Conservation (phyloP, 2,113 vertebrate species). For the Sisor rabdophorus region DNA sequence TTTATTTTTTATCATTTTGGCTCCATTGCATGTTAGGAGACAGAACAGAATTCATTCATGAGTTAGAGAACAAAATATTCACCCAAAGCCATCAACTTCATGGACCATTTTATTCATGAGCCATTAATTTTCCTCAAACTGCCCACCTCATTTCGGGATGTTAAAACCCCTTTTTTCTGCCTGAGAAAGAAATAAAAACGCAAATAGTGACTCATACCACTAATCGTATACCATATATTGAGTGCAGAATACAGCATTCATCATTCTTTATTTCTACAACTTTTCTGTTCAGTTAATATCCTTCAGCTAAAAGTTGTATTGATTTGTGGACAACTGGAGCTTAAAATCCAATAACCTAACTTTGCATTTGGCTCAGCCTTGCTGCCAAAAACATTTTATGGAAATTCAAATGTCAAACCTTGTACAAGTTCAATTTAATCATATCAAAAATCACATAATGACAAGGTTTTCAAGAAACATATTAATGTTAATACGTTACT, state of each 20-base stretch:
- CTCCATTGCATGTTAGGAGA: constrained; percentile 48
- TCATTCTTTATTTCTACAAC: not conserved
- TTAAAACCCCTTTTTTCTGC: constrained; percentile 16
- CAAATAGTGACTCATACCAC: constrained; percentile 1
- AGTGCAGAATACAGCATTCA: not conserved
- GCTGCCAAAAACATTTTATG: not conserved
- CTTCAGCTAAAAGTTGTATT: constrained; percentile 15
- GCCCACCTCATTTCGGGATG: constrained; percentile 36
- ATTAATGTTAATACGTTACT: not conserved
- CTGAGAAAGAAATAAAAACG: constrained; percentile 8
- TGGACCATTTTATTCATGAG: constrained; percentile 43
- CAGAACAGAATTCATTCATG: constrained; percentile 33
- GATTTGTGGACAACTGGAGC: constrained; percentile 11
- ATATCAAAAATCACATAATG: constrained; percentile 8
- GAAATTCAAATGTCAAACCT: not conserved
- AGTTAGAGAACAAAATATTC: constrained; percentile 5
- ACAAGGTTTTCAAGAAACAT: not conserved
- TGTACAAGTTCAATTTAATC: not conserved
- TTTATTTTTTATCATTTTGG: constrained; percentile 74
- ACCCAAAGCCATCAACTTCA: constrained; percentile 35
- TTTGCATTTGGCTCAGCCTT: not conserved
- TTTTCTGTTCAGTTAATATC: constrained; percentile 12
- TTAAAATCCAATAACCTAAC: constrained; percentile 16
- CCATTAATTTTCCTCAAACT: constrained; percentile 30
- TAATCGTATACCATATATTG: not conserved